A percentile compares a stretch with the other conserved stretches of the same genome.
These are phyloP conservation scores for Cynodonichthys magdalenae DNA, from an alignment of 2,797 vertebrate species.

Conservation along the genomic window DNA sequence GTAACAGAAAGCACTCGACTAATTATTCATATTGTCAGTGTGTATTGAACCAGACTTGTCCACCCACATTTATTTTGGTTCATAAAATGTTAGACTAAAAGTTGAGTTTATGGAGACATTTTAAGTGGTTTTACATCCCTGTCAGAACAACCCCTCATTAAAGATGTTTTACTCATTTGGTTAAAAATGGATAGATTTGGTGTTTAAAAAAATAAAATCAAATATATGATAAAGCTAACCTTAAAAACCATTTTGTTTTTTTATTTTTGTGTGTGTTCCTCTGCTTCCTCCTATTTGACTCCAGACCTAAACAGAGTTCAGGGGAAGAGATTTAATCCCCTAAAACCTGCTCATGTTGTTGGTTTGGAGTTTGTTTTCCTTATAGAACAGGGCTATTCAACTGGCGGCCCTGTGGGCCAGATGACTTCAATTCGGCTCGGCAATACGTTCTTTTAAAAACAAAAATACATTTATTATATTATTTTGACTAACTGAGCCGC, in stretches of 20 bases:
- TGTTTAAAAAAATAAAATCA: too few species aligned
- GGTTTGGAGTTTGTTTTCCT: background rate
- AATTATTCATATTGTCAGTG: conserved; percentile 8
- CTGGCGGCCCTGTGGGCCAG: too few species aligned
- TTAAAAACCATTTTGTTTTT: too few species aligned
- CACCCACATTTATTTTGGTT: conserved; percentile 14
- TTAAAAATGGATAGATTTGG: background rate
- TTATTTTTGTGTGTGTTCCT: too few species aligned
- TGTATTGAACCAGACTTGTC: conserved; percentile 18
- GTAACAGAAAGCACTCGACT: conserved; percentile 41
- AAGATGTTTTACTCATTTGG: background rate
- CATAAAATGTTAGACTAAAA: background rate
- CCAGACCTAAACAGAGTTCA: background rate
- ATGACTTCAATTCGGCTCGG: too few species aligned
- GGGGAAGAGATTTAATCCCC: background rate
- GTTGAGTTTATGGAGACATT: background rate
- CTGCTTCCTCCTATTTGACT: background rate
- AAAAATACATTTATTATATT: too few species aligned
- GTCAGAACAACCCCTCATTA: background rate
- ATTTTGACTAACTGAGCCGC: too few species aligned
- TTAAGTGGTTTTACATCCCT: background rate
- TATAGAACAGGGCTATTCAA: too few species aligned
- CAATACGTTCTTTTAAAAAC: too few species aligned
- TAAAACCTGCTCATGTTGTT: background rate
- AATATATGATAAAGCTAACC: background rate